Conservation (phyloP, 2,888 invertebrate species). For the Euphydryas editha region DNA sequence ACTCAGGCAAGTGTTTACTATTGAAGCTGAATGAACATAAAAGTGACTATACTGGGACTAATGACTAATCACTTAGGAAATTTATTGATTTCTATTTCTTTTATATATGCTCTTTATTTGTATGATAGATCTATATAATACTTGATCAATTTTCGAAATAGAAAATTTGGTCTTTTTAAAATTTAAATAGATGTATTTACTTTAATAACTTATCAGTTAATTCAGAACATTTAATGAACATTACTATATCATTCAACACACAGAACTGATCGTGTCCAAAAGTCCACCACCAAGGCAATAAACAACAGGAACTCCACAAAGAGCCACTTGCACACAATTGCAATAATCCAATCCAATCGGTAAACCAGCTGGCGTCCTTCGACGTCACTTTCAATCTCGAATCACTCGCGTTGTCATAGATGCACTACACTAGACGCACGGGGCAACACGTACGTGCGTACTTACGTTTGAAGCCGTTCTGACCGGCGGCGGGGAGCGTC, state of each 20-base stretch:
- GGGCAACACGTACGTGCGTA: constrained; percentile 74
- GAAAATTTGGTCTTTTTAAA: background rate
- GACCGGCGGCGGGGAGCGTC: constrained; percentile 89
- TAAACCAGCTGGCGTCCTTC: constrained; percentile 64
- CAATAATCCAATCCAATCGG: constrained; percentile 69
- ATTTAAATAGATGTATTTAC: background rate
- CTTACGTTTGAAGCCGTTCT: constrained; percentile 99
- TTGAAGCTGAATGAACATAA: constrained; percentile 5
- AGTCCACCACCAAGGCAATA: constrained; percentile 51
- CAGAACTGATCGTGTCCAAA: constrained; percentile 38
- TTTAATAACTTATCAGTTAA: background rate
- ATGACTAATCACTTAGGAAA: background rate
- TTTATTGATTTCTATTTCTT: background rate
- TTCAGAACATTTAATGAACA: constrained; percentile 15
- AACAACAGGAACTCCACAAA: constrained; percentile 53
- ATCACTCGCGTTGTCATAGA: constrained; percentile 58
- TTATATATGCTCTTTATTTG: background rate
- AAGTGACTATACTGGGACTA: constrained; percentile 28
- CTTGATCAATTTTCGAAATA: background rate
- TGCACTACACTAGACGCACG: constrained; percentile 63
- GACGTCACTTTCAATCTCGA: constrained; percentile 60
- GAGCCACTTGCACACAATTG: constrained; percentile 65
- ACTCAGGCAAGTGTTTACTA: constrained; percentile 4
- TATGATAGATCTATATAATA: background rate
- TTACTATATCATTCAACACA: constrained; percentile 34